Base-by-base conservation (phyloP, 2,113 vertebrate genomes). In the Romanogobio albipinnatus region DNA sequence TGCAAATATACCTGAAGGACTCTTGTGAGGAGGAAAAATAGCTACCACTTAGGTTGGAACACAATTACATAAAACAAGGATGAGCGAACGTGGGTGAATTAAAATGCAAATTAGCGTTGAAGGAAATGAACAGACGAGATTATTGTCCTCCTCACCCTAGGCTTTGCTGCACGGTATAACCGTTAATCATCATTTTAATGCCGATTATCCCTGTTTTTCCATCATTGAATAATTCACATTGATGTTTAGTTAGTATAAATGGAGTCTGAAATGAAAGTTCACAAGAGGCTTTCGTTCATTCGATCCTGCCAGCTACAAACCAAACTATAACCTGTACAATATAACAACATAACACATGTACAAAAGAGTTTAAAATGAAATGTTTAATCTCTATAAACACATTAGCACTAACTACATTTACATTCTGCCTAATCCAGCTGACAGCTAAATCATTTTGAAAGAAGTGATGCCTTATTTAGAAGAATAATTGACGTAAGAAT, bases 61-160 rank as follows among this genome's bases (percentile, higher is more conserved):
- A 53, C 77, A 83, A 86, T 88, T 85, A 88, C 56, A 13, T 76
- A 51, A 51, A 53, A 58, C 33, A 61, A 86, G 70, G 80, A 82
- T 36, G 45, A 62, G 82, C 6, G 76, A 88, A 84, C 22, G 45
- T 39, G 62, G 24, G 51, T 61, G 79, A 84, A 87, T 80, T 87
- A 85, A 85, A 89, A 87, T 89, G 83, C 85, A 80, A 89, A 89
- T 89, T 82, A 56, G 79, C 33, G 10, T 17, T 24, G 82, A 49
- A 77, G 45, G 78, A 75, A 74, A 59, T 26, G 29, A 77, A 76
- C 24, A 59, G 61, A 87, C 19, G 4, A 64, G 2, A 77, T 45
- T 15, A 58, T 58, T 47, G 75, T 79, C 49, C 56, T 70, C 24
- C 33, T 58, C 22, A 22, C 33, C 61, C n/a, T 47, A 10, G 75